Base-by-base conservation (phyloP, 2,888 invertebrate genomes). In the Dryobota labecula region DNA sequence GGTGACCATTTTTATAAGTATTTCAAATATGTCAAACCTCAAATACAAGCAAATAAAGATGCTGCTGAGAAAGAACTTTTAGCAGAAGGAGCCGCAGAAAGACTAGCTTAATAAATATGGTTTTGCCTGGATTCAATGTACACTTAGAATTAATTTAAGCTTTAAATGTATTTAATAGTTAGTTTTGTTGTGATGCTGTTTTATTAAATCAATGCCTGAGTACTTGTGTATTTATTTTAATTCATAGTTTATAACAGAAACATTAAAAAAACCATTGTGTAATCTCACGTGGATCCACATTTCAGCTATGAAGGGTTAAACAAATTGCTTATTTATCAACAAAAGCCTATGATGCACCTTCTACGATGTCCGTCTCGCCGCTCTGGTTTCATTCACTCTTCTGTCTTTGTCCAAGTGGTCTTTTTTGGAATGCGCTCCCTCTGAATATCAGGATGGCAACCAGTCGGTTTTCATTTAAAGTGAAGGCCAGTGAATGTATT, bases 61-160 rank as follows among this genome's bases (percentile, higher is more conserved):
- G 91, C 92, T 6, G 92, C 94, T 9, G 92, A 96, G 80, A 86
- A 90, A 74, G 96, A 96, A 86, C 89, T 97, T 2, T 85, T 97
- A 57, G 85, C 91, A 4, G 96, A 96, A 91, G 97, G 96, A 49
- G 88, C 96, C 33, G 90, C 93, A 20, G 94, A 95, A 49, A 93
- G 91, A 87, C 80, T 93, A 68, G 58, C 78, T 88, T 57, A 84
- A 86, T 74, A 89, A 87, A 70, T 86, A 90, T 72, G 88, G 70
- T 62, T 62, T 58, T 76, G 47, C 62, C 47, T 66, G 53, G 36
- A 76, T 45, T 38, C 60, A 75, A 61, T 73, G 60, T 70, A 69
- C 30, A 74, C 57, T 70, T 80, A 73, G 73, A 75, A 66, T 78
- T 82, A 73, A 68, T 70, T 73, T 88, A 90, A 87, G 84, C 74